phyloP scores from a whole-genome alignment of 92 coral and sea anemone genomes.

The Muricea muricata region DNA sequence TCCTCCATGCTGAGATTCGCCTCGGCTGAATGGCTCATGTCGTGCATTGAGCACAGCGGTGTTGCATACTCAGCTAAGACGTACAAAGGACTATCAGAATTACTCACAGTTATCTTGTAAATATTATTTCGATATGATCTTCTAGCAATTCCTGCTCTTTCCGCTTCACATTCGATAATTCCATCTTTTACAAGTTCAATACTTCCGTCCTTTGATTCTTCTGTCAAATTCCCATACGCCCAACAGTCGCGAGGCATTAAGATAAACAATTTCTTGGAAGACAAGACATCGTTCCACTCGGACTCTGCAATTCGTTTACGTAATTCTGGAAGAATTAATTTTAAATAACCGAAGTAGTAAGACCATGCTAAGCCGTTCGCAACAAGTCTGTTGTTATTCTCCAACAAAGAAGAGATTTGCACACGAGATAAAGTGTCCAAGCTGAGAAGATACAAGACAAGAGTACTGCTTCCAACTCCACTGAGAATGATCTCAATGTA shows the following conservation, averaged over 20 bases:
- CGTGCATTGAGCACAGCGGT: slow-evolving; percentile 72
- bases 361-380: slow-evolving; percentile 97
- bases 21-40: slow-evolving; percentile 70
- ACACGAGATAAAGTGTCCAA: slow-evolving; percentile 72
- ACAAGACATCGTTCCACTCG: slow-evolving; percentile 30
- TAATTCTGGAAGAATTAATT: slow-evolving; percentile 75
- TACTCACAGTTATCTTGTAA: slow-evolving; percentile 19
- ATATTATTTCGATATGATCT: slow-evolving; percentile 2
- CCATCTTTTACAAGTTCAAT: slow-evolving; percentile 45
- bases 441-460: slow-evolving; percentile 66
- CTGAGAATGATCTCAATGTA: slow-evolving; percentile 61
- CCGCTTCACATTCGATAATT: slow-evolving; percentile 7
- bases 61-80: slow-evolving; percentile 82
- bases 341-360: slow-evolving; percentile 86
- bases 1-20: slow-evolving; percentile 71
- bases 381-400: slow-evolving; percentile 76
- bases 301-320: slow-evolving; percentile 51
- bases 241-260: slow-evolving; percentile 76
- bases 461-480: slow-evolving; percentile 70
- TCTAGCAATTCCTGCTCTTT: slow-evolving; percentile 16
- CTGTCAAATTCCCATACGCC: slow-evolving; percentile 49
- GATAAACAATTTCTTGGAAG: slow-evolving; percentile 71
- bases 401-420: slow-evolving; percentile 76
- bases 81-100: slow-evolving; percentile 17
- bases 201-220: slow-evolving; percentile 55